phyloP scores from a whole-genome alignment of 2,113 vertebrate species.

The Syngnathoides biaculeatus region DNA sequence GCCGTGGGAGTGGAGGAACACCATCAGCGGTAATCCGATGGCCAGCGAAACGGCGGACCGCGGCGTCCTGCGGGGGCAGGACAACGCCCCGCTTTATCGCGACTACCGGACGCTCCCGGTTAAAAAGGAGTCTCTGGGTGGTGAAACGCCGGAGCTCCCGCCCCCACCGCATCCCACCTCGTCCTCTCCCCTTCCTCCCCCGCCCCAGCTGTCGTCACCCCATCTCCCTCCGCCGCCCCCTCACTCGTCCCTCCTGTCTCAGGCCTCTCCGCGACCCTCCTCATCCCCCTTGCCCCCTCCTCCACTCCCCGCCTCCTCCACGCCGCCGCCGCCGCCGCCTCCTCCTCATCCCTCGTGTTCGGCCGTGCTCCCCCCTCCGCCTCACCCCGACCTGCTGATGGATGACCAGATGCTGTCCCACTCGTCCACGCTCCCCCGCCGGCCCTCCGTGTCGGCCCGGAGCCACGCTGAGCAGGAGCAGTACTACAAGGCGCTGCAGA shows the following conservation, averaged over 20 bases:
- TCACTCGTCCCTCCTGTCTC: conserved; percentile 46
- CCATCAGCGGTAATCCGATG: conserved; percentile 67
- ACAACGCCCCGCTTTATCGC: conserved; percentile 59
- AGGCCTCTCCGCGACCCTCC: conserved; percentile 34
- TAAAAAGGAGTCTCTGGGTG: conserved; percentile 72
- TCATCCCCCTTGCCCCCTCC: conserved; percentile 29
- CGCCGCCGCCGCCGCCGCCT: conserved; percentile 27
- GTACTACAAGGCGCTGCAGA: conserved; percentile 71
- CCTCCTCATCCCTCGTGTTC: conserved; percentile 57
- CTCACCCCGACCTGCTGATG: conserved; percentile 79
- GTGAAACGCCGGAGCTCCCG: conserved; percentile 38
- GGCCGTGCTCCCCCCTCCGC: conserved; percentile 63
- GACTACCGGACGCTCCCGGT: conserved; percentile 72
- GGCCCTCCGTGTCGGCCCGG: conserved; percentile 62
- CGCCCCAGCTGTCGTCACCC: conserved; percentile 50
- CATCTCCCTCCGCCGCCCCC: conserved; percentile 47
- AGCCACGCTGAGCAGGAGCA: conserved; percentile 70
- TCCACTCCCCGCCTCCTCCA: conserved; percentile 15
- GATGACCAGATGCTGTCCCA: conserved; percentile 72
- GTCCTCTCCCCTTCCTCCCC: conserved; percentile 58
- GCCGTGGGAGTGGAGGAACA: conserved; percentile 85
- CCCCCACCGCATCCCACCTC: conserved; percentile 52
- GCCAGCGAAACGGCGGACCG: conserved; percentile 32
- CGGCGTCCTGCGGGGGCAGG: conserved; percentile 64
- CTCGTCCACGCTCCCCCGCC: conserved; percentile 80